Conservation (phyloP, 1,140 invertebrate genomes). For the Ruditapes philippinarum region DNA sequence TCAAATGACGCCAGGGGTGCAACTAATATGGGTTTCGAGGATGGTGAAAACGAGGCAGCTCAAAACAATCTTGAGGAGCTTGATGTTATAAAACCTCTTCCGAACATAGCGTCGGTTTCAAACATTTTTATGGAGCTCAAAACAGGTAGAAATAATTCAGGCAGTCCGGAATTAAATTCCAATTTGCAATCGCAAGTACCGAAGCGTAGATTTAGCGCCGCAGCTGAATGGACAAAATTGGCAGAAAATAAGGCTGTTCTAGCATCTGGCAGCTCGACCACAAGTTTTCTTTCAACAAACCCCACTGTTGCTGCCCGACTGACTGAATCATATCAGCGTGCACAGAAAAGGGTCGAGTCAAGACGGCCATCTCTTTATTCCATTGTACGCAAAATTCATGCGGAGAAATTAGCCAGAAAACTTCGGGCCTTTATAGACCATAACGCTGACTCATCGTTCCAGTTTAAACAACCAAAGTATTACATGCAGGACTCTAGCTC, state of each 20-base stretch:
- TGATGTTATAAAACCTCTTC: background rate
- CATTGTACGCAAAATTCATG: constrained; percentile 1
- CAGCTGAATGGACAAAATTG: background rate
- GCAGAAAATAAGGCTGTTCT: background rate
- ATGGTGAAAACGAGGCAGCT: background rate
- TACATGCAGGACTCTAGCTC: background rate
- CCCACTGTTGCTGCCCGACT: background rate
- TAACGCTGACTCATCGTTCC: background rate
- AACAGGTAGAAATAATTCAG: no score
- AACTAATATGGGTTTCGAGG: background rate
- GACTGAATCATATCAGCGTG: constrained; percentile 8
- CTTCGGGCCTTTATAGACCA: constrained; percentile 18
- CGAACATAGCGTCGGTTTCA: background rate
- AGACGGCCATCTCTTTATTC: background rate
- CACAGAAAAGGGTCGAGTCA: background rate
- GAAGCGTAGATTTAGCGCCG: background rate
- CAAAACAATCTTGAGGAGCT: background rate
- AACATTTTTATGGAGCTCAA: background rate
- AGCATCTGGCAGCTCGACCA: background rate
- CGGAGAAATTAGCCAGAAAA: background rate
- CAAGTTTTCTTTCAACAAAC: constrained; percentile 26
- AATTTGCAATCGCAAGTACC: background rate
- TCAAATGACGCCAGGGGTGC: background rate
- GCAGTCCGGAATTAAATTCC: background rate
- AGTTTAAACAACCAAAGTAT: constrained; percentile 9